Base-by-base conservation (phyloP, 2,797 vertebrate species). In the Helarctos malayanus region DNA sequence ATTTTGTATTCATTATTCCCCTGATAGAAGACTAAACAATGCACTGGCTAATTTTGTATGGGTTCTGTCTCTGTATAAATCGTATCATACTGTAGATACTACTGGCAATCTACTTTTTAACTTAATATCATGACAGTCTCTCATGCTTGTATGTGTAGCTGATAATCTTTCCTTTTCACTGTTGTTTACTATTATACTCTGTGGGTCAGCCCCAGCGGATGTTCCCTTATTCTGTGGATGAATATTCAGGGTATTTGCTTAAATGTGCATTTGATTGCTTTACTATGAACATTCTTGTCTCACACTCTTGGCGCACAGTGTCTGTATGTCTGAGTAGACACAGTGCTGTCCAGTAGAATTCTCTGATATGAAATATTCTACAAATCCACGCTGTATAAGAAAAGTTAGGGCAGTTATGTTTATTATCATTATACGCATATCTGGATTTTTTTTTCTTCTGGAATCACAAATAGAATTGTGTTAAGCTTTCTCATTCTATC, bases 81-180 rank as follows among this genome's bases (percentile, higher is more conserved):
- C 56, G 0, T 56, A 16, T 56, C 18, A 88, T 35, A 47, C 10
- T 35, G 11, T 59, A 25, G 16, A 68, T 29, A 65, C 21, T 65
- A 52, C 88, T 89, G 88, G 10, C 25, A 95, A 10, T 89, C 12
- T 49, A 23, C 5, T 86, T 92, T 97, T 71, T 54, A 94, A 19
- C 29, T 84, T 25, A 57, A 0, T 79, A 47, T 38, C 10, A 12
- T 68, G 10, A 32, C 7, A 84, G 21, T 15, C n/a, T 86, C 6
- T 82, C 21, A 5, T 27, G 49, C 32, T 73, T 23, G 83, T 32
- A 84, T 3, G 41, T 86, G 2, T 3, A 63, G 75, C 45, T 75
- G n/a, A 56, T 88, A 59, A 63, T 87, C 76, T 95, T 92, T 61
- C 27, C 71, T 80, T 91, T 81, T 82, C 41, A 87, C 29, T 89